phyloP scores from a whole-genome alignment of 2,888 invertebrate genomes.

The Platycheirus rosarum region DNA sequence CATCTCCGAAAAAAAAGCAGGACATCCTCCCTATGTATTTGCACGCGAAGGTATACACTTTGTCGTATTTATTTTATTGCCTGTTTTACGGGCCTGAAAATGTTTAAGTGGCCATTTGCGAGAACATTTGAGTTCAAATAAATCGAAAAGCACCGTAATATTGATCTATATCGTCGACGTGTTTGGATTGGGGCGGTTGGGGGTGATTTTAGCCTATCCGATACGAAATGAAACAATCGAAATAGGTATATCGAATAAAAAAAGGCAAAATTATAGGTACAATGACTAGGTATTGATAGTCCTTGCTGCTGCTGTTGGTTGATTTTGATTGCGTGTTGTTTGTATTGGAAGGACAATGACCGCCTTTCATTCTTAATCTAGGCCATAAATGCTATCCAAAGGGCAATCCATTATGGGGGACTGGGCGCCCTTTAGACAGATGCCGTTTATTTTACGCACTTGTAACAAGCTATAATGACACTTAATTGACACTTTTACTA shows the following conservation, averaged over 20 bases:
- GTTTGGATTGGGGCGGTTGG: not conserved
- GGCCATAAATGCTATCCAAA: constrained; percentile 17
- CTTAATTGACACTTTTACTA: constrained; percentile 54
- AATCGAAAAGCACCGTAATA: constrained; percentile 50
- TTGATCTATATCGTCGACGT: constrained; percentile 20
- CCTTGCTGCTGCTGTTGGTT: not conserved
- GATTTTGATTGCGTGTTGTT: not conserved
- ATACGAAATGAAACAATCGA: not conserved
- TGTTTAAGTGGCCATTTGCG: constrained; percentile 69
- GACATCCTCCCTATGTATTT: constrained; percentile 14
- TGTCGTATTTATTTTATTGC: constrained; percentile 70
- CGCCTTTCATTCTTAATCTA: constrained; percentile 15
- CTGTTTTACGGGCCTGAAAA: constrained; percentile 63
- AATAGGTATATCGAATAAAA: not conserved
- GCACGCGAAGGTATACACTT: constrained; percentile 33
- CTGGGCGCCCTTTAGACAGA: not conserved
- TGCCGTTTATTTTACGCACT: constrained; percentile 45
- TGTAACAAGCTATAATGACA: constrained; percentile 64
- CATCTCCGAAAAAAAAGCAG: constrained; percentile 2
- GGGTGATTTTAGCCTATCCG: constrained; percentile 7
- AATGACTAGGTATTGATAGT: not conserved
- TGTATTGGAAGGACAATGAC: constrained; percentile 12
- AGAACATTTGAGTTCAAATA: constrained; percentile 67
- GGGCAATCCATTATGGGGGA: constrained; percentile 27
- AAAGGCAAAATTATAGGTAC: not conserved